Evolutionary conservation across 2,888 invertebrate species (phyloP), one percentile per base, ranked within the genome.

Genomic region (Pollenia labialis): DNA sequence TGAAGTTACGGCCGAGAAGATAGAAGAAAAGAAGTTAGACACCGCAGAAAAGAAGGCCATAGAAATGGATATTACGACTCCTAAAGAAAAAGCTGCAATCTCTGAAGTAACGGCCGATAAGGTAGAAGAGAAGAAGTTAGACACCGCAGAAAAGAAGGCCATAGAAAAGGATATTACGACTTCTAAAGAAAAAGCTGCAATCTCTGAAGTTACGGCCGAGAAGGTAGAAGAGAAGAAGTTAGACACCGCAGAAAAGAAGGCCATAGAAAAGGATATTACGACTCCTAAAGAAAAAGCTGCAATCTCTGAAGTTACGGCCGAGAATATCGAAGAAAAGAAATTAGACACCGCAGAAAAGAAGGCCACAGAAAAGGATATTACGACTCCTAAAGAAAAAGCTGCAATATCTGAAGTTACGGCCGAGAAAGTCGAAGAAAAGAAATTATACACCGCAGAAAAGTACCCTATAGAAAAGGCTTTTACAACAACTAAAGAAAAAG

Each of bases 41-140:
- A 12, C 40, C 18, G 62, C 68, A 1, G 60, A 75, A 32, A 76
- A 81, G 23, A 82, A 90, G 83, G 85, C 88, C 12, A 89, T 90
- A 81, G 87, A 85, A 69, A 89, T 54, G 12, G 68, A 75, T 16
- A 0, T 75, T 1, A 42, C 42, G 4, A 11, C 54, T 0, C 16
- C 18, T 4, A 18, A 46, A 62, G 66, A 23, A 14, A 48, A 72
- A 32, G 72, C 54, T n/a, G 52, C 14, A 62, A n/a, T 23, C 11
- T 14, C 16, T 7, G 72, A 75, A n/a, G 23, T 75, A 9, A 46
- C 52, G 42, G 16, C 10, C 0, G 12, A 60, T 4, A 50, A 68
- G 12, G 9, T 14, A 14, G 62, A 48, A 42, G 32, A 32, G 3
- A 32, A 0, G 32, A 32, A 32, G 4, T 4, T 2, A n/a, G 60